phyloP scores from a whole-genome alignment of 2,888 invertebrate species.

The Entomobrya proxima region DNA sequence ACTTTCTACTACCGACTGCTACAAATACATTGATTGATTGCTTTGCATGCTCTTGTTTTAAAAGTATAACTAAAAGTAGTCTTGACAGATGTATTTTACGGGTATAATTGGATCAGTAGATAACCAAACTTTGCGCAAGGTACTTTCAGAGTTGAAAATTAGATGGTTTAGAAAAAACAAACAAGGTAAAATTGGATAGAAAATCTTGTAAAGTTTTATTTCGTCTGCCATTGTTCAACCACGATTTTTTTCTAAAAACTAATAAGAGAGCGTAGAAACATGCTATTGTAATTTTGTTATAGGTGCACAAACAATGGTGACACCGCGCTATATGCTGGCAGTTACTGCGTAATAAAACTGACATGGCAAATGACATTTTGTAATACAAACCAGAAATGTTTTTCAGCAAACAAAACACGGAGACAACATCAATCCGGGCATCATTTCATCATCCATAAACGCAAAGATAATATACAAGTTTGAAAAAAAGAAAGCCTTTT shows the following conservation, averaged over 20 bases:
- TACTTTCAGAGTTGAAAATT: too few species aligned
- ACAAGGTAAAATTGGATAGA: too few species aligned
- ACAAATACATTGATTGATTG: slow-evolving; percentile 1
- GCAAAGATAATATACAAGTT: neutral
- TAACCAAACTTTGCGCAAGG: neutral
- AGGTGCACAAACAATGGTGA: neutral
- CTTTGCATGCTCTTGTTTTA: slow-evolving; percentile 22
- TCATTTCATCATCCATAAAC: neutral
- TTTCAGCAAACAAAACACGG: neutral
- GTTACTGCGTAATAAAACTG: neutral
- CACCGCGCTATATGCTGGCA: neutral
- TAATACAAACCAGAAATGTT: slow-evolving; percentile 20
- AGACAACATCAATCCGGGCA: neutral
- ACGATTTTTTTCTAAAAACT: too few species aligned
- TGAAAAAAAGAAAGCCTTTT: neutral
- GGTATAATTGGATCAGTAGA: neutral
- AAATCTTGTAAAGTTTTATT: too few species aligned
- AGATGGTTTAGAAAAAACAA: too few species aligned
- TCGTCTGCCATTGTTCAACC: too few species aligned
- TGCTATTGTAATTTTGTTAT: neutral
- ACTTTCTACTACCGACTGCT: neutral
- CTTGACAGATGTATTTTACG: neutral
- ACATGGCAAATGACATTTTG: neutral
- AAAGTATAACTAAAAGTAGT: neutral
- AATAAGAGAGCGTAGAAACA: too few species aligned